Percentiles rank a stretch among this genome's conserved stretches.
Conservation (phyloP, 2,888 invertebrate genomes). For the Trichopoda pennipes region DNA sequence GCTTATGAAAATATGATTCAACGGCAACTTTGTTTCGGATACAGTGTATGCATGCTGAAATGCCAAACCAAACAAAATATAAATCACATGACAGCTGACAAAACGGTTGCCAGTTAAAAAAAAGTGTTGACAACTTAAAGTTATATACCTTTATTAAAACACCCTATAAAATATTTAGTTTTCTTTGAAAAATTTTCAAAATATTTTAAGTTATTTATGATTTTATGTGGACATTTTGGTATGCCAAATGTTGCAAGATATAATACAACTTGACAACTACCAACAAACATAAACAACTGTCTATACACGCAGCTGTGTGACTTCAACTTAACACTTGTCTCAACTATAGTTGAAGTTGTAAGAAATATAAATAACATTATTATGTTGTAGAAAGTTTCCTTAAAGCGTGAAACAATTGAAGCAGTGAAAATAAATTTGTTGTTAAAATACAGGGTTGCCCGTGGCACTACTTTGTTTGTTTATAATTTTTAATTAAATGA, state of each 20-base stretch:
- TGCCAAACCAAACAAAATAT: no score
- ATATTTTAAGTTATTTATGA: slow-evolving; percentile 62
- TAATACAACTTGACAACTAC: slow-evolving; percentile 50
- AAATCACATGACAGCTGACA: no score
- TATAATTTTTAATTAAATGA: no score
- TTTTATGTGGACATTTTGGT: slow-evolving; percentile 65
- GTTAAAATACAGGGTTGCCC: no score
- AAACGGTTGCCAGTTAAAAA: no score
- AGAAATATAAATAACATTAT: slow-evolving; percentile 13
- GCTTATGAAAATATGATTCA: no score
- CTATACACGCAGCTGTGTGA: slow-evolving; percentile 62
- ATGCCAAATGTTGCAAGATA: slow-evolving; percentile 57
- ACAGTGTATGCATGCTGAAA: no score
- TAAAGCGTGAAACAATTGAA: background rate
- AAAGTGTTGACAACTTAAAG: no score
- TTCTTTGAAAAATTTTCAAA: slow-evolving; percentile 28
- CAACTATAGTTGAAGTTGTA: slow-evolving; percentile 9
- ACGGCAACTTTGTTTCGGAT: no score
- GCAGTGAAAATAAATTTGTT: background rate
- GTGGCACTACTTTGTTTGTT: no score
- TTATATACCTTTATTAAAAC: no score
- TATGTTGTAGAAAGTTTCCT: background rate
- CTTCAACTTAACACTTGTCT: slow-evolving; percentile 57
- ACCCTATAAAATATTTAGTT: no score
- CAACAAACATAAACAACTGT: slow-evolving; percentile 33